A percentile compares a stretch with the other conserved stretches of the same genome.
These are phyloP conservation scores for Characodon lateralis DNA, from an alignment of 2,797 vertebrate species.

Conservation along the genomic window DNA sequence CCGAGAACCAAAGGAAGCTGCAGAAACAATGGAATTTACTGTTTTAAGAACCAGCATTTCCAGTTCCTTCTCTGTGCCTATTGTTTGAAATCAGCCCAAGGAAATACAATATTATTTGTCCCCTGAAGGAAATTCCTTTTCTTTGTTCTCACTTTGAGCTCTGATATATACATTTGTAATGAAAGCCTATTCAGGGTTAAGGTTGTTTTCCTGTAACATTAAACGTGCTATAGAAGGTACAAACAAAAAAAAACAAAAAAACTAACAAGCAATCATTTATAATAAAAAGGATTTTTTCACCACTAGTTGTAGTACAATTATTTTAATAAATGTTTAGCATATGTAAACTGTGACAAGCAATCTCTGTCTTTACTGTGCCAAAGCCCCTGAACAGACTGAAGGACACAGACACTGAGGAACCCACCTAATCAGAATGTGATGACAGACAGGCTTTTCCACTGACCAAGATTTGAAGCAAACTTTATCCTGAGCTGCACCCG, in stretches of 20 bases:
- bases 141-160: conserved; percentile 49
- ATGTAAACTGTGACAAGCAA: background rate
- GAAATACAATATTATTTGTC: conserved; percentile 75
- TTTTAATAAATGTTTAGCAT: background rate
- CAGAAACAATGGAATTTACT: conserved; percentile 77
- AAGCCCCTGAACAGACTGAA: conserved; percentile 12
- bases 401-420: conserved; percentile 44
- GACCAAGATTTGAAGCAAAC: background rate
- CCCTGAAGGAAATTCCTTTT: conserved; percentile 59
- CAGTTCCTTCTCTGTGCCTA: conserved; percentile 68
- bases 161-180: conserved; percentile 11
- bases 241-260: no score
- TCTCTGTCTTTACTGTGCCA: conserved; percentile 9
- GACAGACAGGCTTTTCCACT: conserved; percentile 20
- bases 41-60: conserved; percentile 75
- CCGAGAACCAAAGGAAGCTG: conserved; percentile 74
- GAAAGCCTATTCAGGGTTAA: background rate
- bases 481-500: background rate
- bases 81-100: conserved; percentile 66
- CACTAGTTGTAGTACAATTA: background rate
- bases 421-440: conserved; percentile 46
- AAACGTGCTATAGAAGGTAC: background rate
- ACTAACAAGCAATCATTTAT: background rate
- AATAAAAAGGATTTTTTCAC: background rate
- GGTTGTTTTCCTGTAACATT: background rate